These are phyloP conservation scores for Mesochorus sp. DNA, from an alignment of 2,888 invertebrate genomes.

Conservation along the genomic window DNA sequence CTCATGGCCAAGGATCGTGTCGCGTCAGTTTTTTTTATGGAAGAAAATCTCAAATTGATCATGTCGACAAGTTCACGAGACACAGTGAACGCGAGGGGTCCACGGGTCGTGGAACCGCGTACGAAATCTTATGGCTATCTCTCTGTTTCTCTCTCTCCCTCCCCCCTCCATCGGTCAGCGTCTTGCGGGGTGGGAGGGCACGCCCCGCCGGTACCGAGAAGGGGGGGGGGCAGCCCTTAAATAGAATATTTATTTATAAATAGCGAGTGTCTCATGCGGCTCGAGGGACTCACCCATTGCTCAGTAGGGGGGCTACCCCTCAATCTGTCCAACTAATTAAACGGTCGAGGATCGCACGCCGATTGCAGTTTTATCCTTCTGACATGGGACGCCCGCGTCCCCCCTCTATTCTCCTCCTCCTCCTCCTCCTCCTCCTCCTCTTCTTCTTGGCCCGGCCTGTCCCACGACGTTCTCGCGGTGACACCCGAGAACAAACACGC, in stretches of 20 bases:
- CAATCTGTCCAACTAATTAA: slow-evolving; percentile 43
- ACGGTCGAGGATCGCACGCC: slow-evolving; percentile 33
- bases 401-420: neutral
- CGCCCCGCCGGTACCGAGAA: slow-evolving; percentile 10
- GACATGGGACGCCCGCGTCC: slow-evolving; percentile 56
- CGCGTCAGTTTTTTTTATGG: too few species aligned
- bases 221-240: slow-evolving; percentile 60
- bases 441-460: slow-evolving; percentile 16
- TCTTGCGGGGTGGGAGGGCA: slow-evolving; percentile 13
- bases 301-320: slow-evolving; percentile 35
- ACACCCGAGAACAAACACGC: slow-evolving; percentile 42
- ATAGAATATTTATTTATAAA: slow-evolving; percentile 72
- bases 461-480: slow-evolving; percentile 53
- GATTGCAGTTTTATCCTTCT: slow-evolving; percentile 38
- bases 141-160: neutral
- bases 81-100: slow-evolving; percentile 8
- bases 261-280: slow-evolving; percentile 52
- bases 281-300: slow-evolving; percentile 62
- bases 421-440: neutral
- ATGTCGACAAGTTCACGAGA: slow-evolving; percentile 21
- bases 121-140: slow-evolving; percentile 3
- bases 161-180: slow-evolving; percentile 3
- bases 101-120: slow-evolving; percentile 30
- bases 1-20: too few species aligned
- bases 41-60: slow-evolving; percentile 11